These are phyloP conservation scores for Leptinotarsa lineolata DNA, from an alignment of 1,140 invertebrate species.

Conservation along the genomic window DNA sequence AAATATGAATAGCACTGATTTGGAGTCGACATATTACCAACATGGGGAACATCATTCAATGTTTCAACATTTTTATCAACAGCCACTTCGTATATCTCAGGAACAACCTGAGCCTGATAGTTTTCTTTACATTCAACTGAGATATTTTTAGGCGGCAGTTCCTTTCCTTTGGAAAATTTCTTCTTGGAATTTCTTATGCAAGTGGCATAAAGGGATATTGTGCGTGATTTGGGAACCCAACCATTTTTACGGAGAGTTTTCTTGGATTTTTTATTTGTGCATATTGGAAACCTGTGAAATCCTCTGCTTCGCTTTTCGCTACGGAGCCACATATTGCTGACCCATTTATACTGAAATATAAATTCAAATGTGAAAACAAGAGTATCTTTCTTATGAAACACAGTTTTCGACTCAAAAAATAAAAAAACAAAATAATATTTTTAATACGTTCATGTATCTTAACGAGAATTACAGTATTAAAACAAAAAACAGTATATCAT, in stretches of 20 bases:
- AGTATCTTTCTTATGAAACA: not conserved
- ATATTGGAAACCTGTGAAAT: slow-evolving; percentile 38
- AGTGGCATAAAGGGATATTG: slow-evolving; percentile 27
- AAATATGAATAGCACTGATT: slow-evolving; percentile 39
- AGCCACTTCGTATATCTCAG: slow-evolving; percentile 45
- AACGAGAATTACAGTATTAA: too few species aligned
- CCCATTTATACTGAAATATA: slow-evolving; percentile 29
- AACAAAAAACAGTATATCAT: too few species aligned
- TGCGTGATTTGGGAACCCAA: slow-evolving; percentile 35
- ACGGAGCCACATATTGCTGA: slow-evolving; percentile 50
- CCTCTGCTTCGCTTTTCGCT: slow-evolving; percentile 49
- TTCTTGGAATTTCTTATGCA: slow-evolving; percentile 29
- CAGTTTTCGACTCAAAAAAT: too few species aligned
- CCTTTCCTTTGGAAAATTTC: slow-evolving; percentile 24
- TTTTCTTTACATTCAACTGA: slow-evolving; percentile 50
- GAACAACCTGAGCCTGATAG: slow-evolving; percentile 50
- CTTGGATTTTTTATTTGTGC: slow-evolving; percentile 25
- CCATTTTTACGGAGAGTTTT: slow-evolving; percentile 35
- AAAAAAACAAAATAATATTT: too few species aligned
- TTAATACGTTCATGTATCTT: too few species aligned
- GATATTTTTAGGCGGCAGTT: slow-evolving; percentile 24
- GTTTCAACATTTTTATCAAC: slow-evolving; percentile 30
- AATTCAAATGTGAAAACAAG: slow-evolving; percentile 8
- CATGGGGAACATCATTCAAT: slow-evolving; percentile 22
- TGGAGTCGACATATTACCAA: slow-evolving; percentile 25